Evolutionary conservation across 2,888 invertebrate species (phyloP).

Genomic region (Vesta saturnalis): DNA sequence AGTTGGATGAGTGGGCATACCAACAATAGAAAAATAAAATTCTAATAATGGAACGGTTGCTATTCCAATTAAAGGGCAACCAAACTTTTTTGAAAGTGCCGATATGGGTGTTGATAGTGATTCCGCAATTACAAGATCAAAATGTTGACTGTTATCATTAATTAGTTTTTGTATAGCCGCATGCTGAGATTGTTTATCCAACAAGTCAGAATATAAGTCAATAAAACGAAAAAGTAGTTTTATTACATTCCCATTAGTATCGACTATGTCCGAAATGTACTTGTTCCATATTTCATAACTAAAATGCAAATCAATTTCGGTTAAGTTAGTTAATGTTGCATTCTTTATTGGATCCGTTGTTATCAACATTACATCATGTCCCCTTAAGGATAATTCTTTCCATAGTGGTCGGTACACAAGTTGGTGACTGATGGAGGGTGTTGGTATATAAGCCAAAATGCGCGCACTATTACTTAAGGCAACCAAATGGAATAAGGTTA

Average conservation of each 20-base stretch:
- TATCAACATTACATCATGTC: conserved; percentile 62
- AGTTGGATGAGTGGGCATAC: conserved; percentile 44
- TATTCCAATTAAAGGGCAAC: conserved; percentile 66
- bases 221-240: conserved; percentile 22
- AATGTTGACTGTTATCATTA: conserved; percentile 58
- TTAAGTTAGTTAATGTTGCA: conserved; percentile 55
- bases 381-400: conserved; percentile 45
- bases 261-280: too few species aligned
- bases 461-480: conserved; percentile 53
- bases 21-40: conserved; percentile 53
- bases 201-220: conserved; percentile 38
- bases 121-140: conserved; percentile 69
- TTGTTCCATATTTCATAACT: conserved; percentile 54
- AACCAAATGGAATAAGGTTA: too few species aligned
- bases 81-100: conserved; percentile 64
- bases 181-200: conserved; percentile 29
- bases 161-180: conserved; percentile 52
- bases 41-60: conserved; percentile 64
- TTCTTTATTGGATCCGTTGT: conserved; percentile 62
- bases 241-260: not conserved
- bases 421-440: conserved; percentile 65
- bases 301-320: conserved; percentile 58
- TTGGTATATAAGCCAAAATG: conserved; percentile 61
- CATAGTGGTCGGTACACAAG: conserved; percentile 61
- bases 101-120: conserved; percentile 61